Base-by-base conservation (phyloP, 37 sponge, comb jelly and placozoan genomes). In the Mnemiopsis leidyi region DNA sequence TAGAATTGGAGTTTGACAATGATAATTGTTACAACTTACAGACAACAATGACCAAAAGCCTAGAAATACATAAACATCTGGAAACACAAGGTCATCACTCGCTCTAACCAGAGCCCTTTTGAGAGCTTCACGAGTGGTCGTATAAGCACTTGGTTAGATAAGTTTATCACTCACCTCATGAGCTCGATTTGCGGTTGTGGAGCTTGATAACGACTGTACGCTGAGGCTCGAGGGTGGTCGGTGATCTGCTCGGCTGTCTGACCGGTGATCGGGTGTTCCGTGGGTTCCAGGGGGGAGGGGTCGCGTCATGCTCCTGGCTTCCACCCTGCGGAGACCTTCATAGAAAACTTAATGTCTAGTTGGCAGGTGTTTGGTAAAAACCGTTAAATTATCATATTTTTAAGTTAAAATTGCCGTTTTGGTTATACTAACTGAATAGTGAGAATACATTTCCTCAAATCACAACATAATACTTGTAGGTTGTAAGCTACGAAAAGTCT, bases 151-250 rank as follows among this genome's bases (percentile, higher is more conserved):
- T n/a, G n/a, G n/a, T n/a, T n/a, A n/a, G n/a, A n/a, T n/a, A n/a
- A n/a, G n/a, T n/a, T n/a, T n/a, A n/a, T n/a, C n/a, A 28, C 30
- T 71, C 3, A 29, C 30, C 36, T 79, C 82, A 79, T 20, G 36
- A 13, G 82, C 37, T 79, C 37, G 82, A 33, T 36, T 79, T 79
- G 31, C 82, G 34, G 37, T 79, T 16, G 82, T 34, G 35, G 82
- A 79, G 82, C 36, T 79, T 79, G 36, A 79, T 79, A 35, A 79
- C 37, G 82, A 79, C 82, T 36, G 82, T 35, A 31, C 82, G 82
- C 37, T 79, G 82, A 36, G 82, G 61, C 61, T 48, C 61, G 61
- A 13, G 61, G 61, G 61, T 48, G 61, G 61, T 48, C 61, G 61
- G 61, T 48, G 61, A 48, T 48, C 61, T 48, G 61, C 61, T 48